Evolutionary conservation across 64 coral and sea anemone species (phyloP).

Genomic region (Pocillopora verrucosa): DNA sequence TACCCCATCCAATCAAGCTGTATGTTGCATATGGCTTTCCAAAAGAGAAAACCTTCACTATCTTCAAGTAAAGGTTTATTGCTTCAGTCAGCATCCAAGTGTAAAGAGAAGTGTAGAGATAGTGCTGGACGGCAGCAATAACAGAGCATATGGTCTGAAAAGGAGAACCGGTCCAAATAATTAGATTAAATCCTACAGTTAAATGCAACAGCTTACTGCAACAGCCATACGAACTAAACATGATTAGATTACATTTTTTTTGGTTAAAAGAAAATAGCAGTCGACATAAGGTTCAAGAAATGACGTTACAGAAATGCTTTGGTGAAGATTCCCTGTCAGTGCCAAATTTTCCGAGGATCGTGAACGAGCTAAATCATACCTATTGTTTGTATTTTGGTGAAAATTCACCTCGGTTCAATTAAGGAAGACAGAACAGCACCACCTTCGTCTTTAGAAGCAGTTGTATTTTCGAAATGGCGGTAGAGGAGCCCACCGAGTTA

Average conservation of each 20-base stretch:
- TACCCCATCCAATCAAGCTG: neutral
- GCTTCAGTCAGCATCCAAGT: neutral
- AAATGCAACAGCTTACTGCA: neutral
- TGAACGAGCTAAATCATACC: too few species aligned
- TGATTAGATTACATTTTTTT: neutral
- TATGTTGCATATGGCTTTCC: neutral
- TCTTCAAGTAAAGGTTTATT: neutral
- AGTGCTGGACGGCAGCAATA: neutral
- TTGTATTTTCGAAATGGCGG: too few species aligned
- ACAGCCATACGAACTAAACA: neutral
- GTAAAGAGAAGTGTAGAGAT: neutral
- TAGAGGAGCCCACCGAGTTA: too few species aligned
- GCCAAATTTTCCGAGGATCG: too few species aligned
- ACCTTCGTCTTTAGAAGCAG: too few species aligned
- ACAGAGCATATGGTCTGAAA: neutral
- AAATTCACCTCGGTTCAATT: too few species aligned
- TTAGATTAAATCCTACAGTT: neutral
- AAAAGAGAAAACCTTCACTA: neutral
- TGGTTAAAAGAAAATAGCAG: too few species aligned
- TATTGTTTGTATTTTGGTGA: too few species aligned
- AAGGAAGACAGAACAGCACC: too few species aligned
- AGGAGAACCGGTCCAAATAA: neutral
- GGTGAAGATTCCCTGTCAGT: too few species aligned
- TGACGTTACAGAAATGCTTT: too few species aligned
- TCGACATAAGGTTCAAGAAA: too few species aligned